A percentile compares a stretch with the other conserved stretches of the same genome.
Evolutionary conservation across 1,140 invertebrate genomes (phyloP).

Genomic region (Sipha flava): DNA sequence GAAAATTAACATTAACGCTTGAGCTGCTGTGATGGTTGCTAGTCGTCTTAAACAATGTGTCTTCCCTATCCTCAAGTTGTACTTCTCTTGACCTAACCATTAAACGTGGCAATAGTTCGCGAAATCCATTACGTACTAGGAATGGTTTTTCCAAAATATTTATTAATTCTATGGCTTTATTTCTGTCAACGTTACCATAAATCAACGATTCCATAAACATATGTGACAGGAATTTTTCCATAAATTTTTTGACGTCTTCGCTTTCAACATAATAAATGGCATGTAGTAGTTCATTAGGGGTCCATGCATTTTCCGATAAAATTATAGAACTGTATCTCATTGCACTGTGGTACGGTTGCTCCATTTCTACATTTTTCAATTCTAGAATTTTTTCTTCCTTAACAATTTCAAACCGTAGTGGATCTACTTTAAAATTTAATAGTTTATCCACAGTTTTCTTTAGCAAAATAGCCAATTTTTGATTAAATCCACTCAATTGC

Average conservation of each 20-base stretch:
- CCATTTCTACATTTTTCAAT: constrained; percentile 74
- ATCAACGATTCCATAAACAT: constrained; percentile 77
- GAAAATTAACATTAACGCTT: constrained; percentile 78
- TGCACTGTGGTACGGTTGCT: constrained; percentile 90
- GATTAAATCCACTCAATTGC: constrained; percentile 76
- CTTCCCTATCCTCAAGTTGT: constrained; percentile 71
- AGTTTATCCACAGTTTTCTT: constrained; percentile 81
- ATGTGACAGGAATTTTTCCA: constrained; percentile 63
- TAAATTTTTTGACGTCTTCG: constrained; percentile 64
- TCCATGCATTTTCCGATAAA: constrained; percentile 78
- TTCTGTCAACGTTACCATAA: constrained; percentile 63
- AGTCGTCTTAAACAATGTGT: constrained; percentile 46
- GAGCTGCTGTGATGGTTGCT: constrained; percentile 81
- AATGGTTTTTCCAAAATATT: constrained; percentile 30
- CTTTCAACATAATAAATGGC: constrained; percentile 63
- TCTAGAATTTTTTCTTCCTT: constrained; percentile 73
- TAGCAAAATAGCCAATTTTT: constrained; percentile 79
- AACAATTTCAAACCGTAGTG: constrained; percentile 77
- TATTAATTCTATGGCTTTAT: constrained; percentile 15
- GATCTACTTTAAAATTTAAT: constrained; percentile 70
- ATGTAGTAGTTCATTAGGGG: constrained; percentile 73
- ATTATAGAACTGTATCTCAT: constrained; percentile 78
- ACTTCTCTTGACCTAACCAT: constrained; percentile 70
- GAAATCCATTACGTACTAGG: constrained; percentile 43
- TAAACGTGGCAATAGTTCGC: constrained; percentile 69